A percentile compares a stretch with the other conserved stretches of the same genome.
Evolutionary conservation across 1,140 invertebrate genomes (phyloP).

Genomic region (Steinernema feltiae): DNA sequence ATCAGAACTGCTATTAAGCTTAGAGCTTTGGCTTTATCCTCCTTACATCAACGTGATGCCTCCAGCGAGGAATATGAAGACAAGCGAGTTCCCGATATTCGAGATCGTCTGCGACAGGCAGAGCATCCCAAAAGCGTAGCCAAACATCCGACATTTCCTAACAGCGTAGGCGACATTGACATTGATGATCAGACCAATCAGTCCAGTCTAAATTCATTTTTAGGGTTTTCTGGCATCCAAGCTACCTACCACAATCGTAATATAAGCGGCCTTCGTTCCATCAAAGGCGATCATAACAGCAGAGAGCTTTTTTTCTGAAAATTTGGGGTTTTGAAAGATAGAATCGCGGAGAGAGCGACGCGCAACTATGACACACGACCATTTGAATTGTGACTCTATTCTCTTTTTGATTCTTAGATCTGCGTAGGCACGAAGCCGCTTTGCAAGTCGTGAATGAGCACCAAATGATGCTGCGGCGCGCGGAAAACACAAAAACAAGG

Average conservation of each 20-base stretch:
- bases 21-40: too few species aligned
- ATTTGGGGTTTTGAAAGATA: too few species aligned
- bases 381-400: too few species aligned
- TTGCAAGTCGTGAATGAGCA: too few species aligned
- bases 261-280: not conserved
- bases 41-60: not conserved
- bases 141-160: not conserved
- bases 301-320: too few species aligned
- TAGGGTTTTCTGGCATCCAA: not conserved
- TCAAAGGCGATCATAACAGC: not conserved
- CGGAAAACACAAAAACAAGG: too few species aligned
- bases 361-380: too few species aligned
- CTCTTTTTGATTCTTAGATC: too few species aligned
- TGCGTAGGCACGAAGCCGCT: too few species aligned
- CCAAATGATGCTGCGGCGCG: too few species aligned
- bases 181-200: not conserved
- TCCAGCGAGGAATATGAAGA: not conserved
- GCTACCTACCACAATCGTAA: not conserved
- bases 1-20: not conserved
- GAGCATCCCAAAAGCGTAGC: slow-evolving; percentile 3
- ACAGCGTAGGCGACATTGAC: not conserved
- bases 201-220: not conserved
- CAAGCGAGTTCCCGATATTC: not conserved
- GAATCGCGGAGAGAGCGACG: too few species aligned
- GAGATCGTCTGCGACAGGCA: not conserved